Evolutionary conservation across 2,888 invertebrate genomes (phyloP), one percentile per base, ranked within the genome.

Genomic region (Antheraea assamensis): DNA sequence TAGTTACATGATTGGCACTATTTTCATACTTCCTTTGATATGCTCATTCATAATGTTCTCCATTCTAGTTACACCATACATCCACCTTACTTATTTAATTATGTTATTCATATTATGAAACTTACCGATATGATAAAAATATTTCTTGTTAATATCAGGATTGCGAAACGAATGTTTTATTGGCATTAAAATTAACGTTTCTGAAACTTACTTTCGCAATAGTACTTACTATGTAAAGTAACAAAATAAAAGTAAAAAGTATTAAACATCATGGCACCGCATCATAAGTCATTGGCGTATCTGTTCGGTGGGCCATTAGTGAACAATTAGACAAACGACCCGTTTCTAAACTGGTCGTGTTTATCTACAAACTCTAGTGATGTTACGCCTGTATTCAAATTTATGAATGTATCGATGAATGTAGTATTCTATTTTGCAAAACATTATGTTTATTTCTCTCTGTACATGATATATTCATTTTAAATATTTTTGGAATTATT

Each of bases 281-380:
- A 80, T 72, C 78, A 82, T 87, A 84, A 83, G 78, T 85, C 85
- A 85, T 79, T 79, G 76, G 78, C 76, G 84, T 89, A 88, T 88
- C 89, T 49, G 80, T 70, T 78, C 78, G 75, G 74, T 75, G 75
- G 78, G 79, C 88, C 89, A 90, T 91, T 90, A 90, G 88, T 80
- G 84, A 83, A 88, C 90, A 90, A 91, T 92, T 91, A 91, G 88
- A 87, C 87, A 86, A 88, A 88, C 88, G 88, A 82, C 76, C 76
- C 78, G 82, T 77, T 80, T 77, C 78, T 77, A 79, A 83, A 85
- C 83, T 79, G 78, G 85, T 84, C 79, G 10, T 13, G 75, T 81
- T 88, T 90, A 89, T 90, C 88, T 83, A 47, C 52, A 52, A 75
- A 68, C 74, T 78, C 35, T 73, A 79, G 78, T 77, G 79, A 76